These are phyloP conservation scores for Diabrotica undecimpunctata DNA, from an alignment of 1,140 invertebrate species.

Conservation along the genomic window DNA sequence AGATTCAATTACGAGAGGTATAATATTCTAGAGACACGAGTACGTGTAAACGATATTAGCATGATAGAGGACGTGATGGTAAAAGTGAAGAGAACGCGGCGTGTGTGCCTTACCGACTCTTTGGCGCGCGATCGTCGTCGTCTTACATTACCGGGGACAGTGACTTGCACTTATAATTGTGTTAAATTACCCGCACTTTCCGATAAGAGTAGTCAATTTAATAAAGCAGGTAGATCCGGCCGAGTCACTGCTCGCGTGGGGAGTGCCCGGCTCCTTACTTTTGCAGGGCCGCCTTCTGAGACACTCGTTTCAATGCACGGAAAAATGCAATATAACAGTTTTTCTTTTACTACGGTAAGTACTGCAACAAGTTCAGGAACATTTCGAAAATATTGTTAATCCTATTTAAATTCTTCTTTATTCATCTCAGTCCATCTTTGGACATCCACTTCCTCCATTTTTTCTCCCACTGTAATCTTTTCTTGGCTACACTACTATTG, in stretches of 20 bases:
- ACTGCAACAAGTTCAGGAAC: too few relatives aligned
- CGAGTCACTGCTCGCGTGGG: constrained; percentile 3
- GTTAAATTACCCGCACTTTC: constrained; percentile 38
- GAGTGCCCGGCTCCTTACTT: constrained; percentile 7
- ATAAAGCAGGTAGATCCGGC: constrained; percentile 10
- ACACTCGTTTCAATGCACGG: too few relatives aligned
- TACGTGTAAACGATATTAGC: constrained; percentile 24
- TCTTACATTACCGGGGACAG: constrained; percentile 22
- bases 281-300: not conserved
- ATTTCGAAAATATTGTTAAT: too few relatives aligned
- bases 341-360: too few relatives aligned
- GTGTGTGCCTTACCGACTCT: constrained; percentile 20
- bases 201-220: constrained; percentile 26
- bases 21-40: constrained; percentile 15
- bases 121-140: constrained; percentile 12
- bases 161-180: constrained; percentile 43
- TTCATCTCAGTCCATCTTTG: too few relatives aligned
- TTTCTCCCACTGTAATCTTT: too few relatives aligned
- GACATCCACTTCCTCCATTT: too few relatives aligned
- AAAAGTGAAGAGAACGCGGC: constrained; percentile 1
- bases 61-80: constrained; percentile 7
- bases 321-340: too few relatives aligned
- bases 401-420: too few relatives aligned
- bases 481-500: too few relatives aligned
- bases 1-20: constrained; percentile 11